Evolutionary conservation across 2,797 vertebrate genomes (phyloP), one percentile per base, ranked within the genome.

Genomic region (Anguilla anguilla): DNA sequence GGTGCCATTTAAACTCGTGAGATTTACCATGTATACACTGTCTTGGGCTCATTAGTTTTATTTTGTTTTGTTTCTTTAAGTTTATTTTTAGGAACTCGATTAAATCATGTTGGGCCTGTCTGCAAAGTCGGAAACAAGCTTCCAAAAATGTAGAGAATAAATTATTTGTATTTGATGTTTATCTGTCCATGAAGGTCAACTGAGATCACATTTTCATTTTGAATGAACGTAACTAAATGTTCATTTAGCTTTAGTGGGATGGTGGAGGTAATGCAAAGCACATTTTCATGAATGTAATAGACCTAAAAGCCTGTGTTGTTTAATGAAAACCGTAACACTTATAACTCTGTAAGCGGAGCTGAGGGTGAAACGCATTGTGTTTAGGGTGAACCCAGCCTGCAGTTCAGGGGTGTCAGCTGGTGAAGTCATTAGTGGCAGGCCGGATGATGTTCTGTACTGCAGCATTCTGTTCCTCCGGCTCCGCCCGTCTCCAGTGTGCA

Each of bases 351-450:
- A 57, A 57, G 55, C 28, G 11, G 31, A 39, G 31, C 72, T 31
- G 25, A 28, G n/a, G 0, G 49, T 28, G 19, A 74, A 86, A 31
- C 69, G 25, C 64, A 74, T 64, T 64, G 69, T 17, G 5, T 35
- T 77, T 77, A 6, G 86, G 86, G 31, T 86, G 85, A 81, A 79
- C 25, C 19, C 35, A 25, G 77, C 19, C 43, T 28, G 6, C 13
- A 3, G 77, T 87, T 86, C 90, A 87, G 88, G 19, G 22, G 84
- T 89, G 90, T 92, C 93, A 92, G 90, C 91, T 93, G 93, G 90
- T 82, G 90, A 92, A 93, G 88, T 92, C 90, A 91, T 93, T 92
- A 92, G 86, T 92, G 91, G 39, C 35, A 5, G 4, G 17, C 39
- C 35, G 22, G 6, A 46, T 72, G 69, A 72, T 11, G 9, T 11